Base-by-base conservation (phyloP, 2,797 vertebrate genomes). In the Hylomyscus alleni region DNA sequence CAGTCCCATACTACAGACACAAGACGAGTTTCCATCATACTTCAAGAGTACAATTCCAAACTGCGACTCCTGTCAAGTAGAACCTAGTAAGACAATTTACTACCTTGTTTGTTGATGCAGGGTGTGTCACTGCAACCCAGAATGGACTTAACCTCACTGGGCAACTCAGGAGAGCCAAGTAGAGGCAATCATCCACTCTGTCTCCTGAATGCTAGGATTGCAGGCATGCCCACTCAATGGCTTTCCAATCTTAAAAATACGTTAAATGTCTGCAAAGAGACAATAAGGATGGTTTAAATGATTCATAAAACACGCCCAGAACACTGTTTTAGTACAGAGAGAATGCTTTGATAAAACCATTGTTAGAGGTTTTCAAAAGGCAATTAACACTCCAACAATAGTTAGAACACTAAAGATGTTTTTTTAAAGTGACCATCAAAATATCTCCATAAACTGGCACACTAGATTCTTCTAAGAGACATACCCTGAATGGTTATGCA, bases 351-450 rank as follows among this genome's bases (percentile, higher is more conserved):
- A 84, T 13, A 89, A 78, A 11, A 58, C 60, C 62, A 78, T 54
- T 76, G n/a, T 90, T 29, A 93, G 31, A 95, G 40, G 72, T 87
- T 92, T 80, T 26, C 17, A 69, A 84, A 26, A 67, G 17, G 44
- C 22, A 67, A 65, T 85, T 84, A 85, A 85, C 60, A 85, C 50
- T 85, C 44, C 11, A 85, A 86, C 62, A 34, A 85, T n/a, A 85
- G 60, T 47, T 83, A 84, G 31, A 40, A 44, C 40, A 81, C n/a
- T 93, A 34, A 89, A n/a, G n/a, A 54, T 78, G 34, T 82, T 34
- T 31, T 67, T 84, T 47, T 90, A 84, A 82, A 60, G 31, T 17
- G 17, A 9, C 62, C 29, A 73, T 76, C 22, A 26, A 84, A 81
- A 24, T 20, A 80, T 29, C 10, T 83, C 69, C 2, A 54, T 65